Percentiles rank a stretch among this genome's conserved stretches.
phyloP scores from a whole-genome alignment of 2,113 vertebrate species.

The Megatriorchis doriae region DNA sequence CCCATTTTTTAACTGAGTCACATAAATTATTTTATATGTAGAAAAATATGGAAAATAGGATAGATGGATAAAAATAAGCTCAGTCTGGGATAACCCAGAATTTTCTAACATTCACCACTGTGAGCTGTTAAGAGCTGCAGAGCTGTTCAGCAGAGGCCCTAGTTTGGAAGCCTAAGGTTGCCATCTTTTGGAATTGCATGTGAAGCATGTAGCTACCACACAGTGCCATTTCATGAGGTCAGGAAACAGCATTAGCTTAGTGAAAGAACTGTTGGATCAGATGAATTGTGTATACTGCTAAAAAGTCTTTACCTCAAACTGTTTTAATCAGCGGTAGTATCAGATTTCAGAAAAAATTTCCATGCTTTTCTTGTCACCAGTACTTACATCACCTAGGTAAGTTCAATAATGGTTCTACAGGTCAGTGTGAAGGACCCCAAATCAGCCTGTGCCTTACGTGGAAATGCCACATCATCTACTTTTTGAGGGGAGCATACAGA shows the following conservation, averaged over 20 bases:
- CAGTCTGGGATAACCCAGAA: neutral
- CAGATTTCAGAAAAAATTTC: neutral
- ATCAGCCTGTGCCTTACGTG: neutral
- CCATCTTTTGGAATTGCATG: slow-evolving; percentile 40
- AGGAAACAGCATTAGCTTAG: neutral
- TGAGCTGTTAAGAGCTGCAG: neutral
- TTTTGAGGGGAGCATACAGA: neutral
- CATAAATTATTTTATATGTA: neutral
- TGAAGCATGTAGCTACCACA: neutral
- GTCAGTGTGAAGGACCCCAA: neutral
- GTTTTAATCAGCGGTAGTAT: neutral
- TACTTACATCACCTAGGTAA: neutral
- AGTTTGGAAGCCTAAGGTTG: slow-evolving; percentile 38
- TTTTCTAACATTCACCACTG: neutral
- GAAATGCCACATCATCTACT: neutral
- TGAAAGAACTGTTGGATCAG: neutral
- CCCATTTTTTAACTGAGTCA: neutral
- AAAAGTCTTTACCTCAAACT: neutral
- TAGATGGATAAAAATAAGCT: neutral
- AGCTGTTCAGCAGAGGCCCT: neutral
- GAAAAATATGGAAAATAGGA: neutral
- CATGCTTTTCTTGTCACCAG: neutral
- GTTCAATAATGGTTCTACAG: neutral
- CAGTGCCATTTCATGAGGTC: neutral
- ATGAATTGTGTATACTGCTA: neutral